Conservation (phyloP, 1,140 invertebrate genomes). For the Neotoxoptera formosana region DNA sequence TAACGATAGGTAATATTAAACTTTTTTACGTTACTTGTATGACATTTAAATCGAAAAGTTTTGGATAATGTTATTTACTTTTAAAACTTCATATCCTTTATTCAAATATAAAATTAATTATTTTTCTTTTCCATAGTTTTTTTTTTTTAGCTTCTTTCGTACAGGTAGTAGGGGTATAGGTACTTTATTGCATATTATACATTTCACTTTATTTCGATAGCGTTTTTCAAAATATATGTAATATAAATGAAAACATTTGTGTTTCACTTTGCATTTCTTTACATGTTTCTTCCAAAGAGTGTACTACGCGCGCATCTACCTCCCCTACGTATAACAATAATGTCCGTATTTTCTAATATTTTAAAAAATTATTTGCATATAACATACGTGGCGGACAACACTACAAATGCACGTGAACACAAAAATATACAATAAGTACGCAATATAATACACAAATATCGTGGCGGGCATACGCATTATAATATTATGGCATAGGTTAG, state of each 20-base stretch:
- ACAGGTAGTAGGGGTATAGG: background rate
- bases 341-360: background rate
- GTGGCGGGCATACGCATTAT: background rate
- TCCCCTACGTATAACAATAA: background rate
- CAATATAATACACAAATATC: background rate
- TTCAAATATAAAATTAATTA: background rate
- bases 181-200: background rate
- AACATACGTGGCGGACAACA: background rate
- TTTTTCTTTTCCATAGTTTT: background rate
- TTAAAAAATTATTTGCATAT: background rate
- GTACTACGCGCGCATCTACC: background rate
- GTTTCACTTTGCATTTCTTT: background rate
- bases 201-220: background rate
- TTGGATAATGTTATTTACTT: background rate
- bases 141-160: no score
- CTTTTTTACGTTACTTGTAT: background rate
- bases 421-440: background rate
- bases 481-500: background rate
- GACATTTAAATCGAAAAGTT: background rate
- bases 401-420: background rate
- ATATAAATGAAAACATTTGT: background rate
- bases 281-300: background rate
- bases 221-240: background rate
- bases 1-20: background rate
- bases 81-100: background rate